Evolutionary conservation across 1,140 invertebrate genomes (phyloP), one percentile per base, ranked within the genome.

Genomic region (Zaprionus vittiger): DNA sequence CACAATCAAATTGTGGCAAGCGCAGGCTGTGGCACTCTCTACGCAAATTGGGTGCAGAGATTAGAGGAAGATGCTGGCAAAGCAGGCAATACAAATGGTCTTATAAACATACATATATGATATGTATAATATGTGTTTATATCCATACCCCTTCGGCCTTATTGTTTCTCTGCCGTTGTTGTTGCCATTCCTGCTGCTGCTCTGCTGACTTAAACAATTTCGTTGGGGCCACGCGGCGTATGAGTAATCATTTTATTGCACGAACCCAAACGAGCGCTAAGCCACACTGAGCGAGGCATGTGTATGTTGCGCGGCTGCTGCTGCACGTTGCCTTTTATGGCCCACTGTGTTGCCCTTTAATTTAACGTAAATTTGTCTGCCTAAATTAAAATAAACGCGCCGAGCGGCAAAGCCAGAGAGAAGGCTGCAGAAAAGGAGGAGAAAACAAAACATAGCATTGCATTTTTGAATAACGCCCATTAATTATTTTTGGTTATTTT

Each of bases 221-320:
- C 34, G 52, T 7, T n/a, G 26, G 60, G 67, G 44, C 41, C 59
- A 66, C 69, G 49, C 65, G 64, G 81, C 81, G 84, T 87, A 84
- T 84, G 79, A 70, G 84, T 87, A 87, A 87, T 87, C 81, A 89
- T 79, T 84, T 84, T 89, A 84, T 89, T 87, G 77, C 84, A 60
- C 70, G 80, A 63, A 66, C 70, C 84, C 73, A 56, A 62, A 83
- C 79, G 61, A 56, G 66, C 67, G 83, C 55, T 37, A 70, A 61
- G 56, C 66, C 31, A 15, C 31, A 49, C 41, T 9, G 38, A 11
- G 38, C 15, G 5, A 15, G 26, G 17, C 44, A 55, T 37, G 61
- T 54, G 52, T 34, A 26, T 26, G 24, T 26, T 26, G 24, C n/a
- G 22, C 57, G 38, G 59, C 11, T 22, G n/a, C 37, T 47, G 1